A percentile compares a stretch with the other conserved stretches of the same genome.
These are phyloP conservation scores for Ctenopoma multispine DNA, from an alignment of 2,797 vertebrate species.

Conservation along the genomic window DNA sequence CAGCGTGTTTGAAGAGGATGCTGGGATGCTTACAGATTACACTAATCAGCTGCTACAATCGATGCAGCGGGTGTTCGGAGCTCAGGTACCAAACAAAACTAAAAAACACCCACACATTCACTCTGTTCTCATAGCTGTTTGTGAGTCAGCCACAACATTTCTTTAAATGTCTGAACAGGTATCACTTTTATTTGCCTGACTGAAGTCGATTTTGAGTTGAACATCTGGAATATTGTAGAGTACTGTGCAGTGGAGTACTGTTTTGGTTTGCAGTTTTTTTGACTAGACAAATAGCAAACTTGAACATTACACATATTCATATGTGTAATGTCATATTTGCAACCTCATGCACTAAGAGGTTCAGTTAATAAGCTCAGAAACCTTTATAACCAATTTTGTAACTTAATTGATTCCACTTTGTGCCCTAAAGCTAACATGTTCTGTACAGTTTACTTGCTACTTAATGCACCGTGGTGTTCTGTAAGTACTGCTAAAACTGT, in stretches of 20 bases:
- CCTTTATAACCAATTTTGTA: not conserved
- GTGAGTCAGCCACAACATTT: not conserved
- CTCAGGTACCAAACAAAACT: slow-evolving; percentile 89
- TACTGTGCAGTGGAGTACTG: not conserved
- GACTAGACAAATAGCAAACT: slow-evolving; percentile 1
- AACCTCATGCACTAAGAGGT: not conserved
- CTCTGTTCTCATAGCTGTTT: not conserved
- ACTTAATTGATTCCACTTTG: too few species aligned
- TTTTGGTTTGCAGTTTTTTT: slow-evolving; percentile 3
- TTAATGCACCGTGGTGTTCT: not conserved
- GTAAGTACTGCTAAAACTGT: not conserved
- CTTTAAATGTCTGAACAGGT: not conserved
- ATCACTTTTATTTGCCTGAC: slow-evolving; percentile 5
- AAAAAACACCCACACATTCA: slow-evolving; percentile 25
- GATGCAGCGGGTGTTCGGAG: slow-evolving; percentile 97
- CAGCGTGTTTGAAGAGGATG: slow-evolving; percentile 99
- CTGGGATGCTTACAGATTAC: slow-evolving; percentile 95
- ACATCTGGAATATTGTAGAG: slow-evolving; percentile 16
- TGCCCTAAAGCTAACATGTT: not conserved
- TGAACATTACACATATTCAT: not conserved
- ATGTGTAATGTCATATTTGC: too few species aligned
- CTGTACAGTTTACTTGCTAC: not conserved
- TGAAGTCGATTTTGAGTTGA: slow-evolving; percentile 8
- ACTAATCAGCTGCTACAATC: slow-evolving; percentile 97
- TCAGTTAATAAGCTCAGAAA: not conserved